Evolutionary conservation across 2,888 invertebrate genomes (phyloP).

Genomic region (Eupithecia subumbrata): DNA sequence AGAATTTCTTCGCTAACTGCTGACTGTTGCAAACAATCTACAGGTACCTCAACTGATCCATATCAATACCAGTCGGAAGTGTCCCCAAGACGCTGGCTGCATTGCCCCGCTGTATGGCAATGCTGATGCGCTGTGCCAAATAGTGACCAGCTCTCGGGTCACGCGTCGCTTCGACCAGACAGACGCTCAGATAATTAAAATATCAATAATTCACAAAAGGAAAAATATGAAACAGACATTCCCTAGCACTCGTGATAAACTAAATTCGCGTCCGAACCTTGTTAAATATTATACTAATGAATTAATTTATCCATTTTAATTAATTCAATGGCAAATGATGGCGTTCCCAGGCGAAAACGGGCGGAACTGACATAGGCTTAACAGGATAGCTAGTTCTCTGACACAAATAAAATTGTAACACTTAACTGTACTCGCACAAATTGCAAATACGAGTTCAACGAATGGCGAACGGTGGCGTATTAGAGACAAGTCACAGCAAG

Average conservation of each 20-base stretch:
- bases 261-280: conserved; percentile 43
- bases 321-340: conserved; percentile 57
- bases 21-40: no score
- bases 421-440: background rate
- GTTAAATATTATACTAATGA: conserved; percentile 51
- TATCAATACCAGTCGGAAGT: no score
- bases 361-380: conserved; percentile 26
- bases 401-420: background rate
- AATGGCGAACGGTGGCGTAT: background rate
- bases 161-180: no score
- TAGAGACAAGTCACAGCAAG: no score
- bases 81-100: no score
- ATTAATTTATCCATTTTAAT: conserved; percentile 66
- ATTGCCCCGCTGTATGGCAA: no score
- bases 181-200: no score
- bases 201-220: background rate
- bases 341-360: conserved; percentile 50
- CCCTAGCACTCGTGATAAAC: conserved; percentile 16
- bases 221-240: background rate
- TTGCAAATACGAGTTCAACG: background rate
- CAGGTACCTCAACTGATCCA: no score
- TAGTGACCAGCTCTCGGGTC: no score
- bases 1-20: no score
- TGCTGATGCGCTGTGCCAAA: no score
- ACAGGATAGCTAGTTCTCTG: conserved; percentile 8